phyloP scores from a whole-genome alignment of 1,140 invertebrate species.

The Fopius arisanus region DNA sequence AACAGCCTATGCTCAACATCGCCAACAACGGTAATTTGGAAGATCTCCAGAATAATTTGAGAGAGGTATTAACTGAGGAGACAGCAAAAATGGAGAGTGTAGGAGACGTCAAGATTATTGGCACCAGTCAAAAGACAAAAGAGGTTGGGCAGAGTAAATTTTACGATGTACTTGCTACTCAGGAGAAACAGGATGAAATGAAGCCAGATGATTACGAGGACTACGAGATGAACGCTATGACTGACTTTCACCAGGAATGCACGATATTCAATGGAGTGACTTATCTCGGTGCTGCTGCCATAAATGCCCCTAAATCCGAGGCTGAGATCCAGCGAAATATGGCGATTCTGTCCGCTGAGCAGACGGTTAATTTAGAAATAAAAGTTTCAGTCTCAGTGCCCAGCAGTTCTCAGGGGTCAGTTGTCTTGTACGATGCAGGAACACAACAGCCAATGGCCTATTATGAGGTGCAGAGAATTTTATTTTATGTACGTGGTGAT shows the following conservation, averaged over 20 bases:
- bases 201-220: conserved; percentile 77
- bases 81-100: conserved; percentile 60
- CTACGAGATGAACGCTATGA: conserved; percentile 68
- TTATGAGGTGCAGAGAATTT: conserved; percentile 91
- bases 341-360: conserved; percentile 84
- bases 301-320: conserved; percentile 93
- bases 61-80: conserved; percentile 70
- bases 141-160: conserved; percentile 63
- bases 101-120: conserved; percentile 45
- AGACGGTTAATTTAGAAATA: conserved; percentile 73
- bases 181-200: conserved; percentile 81
- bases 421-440: conserved; percentile 87
- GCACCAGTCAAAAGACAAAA: conserved; percentile 45
- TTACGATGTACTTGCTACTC: conserved; percentile 62
- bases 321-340: conserved; percentile 96
- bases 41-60: conserved; percentile 77
- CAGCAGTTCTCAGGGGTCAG: conserved; percentile 83
- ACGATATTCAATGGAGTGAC: conserved; percentile 93
- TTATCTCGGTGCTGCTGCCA: conserved; percentile 91
- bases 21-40: conserved; percentile 76
- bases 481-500: conserved; percentile 94
- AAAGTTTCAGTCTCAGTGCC: conserved; percentile 92
- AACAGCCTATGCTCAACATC: conserved; percentile 77
- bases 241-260: conserved; percentile 84
- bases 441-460: conserved; percentile 85